A percentile compares a stretch with the other conserved stretches of the same genome.
phyloP scores from a whole-genome alignment of 92 coral and sea anemone species.

The Siderastrea siderea region DNA sequence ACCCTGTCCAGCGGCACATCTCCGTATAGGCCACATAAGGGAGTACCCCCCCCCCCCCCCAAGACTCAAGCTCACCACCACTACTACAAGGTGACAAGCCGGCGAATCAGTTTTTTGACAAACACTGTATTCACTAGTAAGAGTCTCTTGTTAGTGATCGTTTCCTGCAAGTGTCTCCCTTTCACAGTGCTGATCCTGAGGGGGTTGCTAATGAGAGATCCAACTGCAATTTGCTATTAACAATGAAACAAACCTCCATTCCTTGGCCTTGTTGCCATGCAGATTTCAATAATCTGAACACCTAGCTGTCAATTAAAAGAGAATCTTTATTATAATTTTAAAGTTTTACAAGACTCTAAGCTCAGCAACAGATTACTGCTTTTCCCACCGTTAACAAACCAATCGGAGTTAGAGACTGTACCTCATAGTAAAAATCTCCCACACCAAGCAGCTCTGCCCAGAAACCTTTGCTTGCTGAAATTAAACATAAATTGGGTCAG shows the following conservation, averaged over 20 bases:
- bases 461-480: conserved; percentile 97
- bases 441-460: conserved; percentile 99
- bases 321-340: neutral
- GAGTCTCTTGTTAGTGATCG: too few species aligned
- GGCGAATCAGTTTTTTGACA: too few species aligned
- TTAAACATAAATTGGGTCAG: neutral
- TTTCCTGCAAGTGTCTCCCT: neutral
- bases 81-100: too few species aligned
- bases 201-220: too few species aligned
- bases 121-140: too few species aligned
- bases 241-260: conserved; percentile 88
- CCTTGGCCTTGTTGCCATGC: conserved; percentile 96
- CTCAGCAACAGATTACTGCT: too few species aligned
- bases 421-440: conserved; percentile 99
- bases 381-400: neutral
- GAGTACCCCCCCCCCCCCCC: too few species aligned
- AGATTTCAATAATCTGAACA: conserved; percentile 94
- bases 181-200: neutral
- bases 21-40: too few species aligned
- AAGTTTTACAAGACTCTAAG: neutral
- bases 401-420: neutral
- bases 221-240: neutral
- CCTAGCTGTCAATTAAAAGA: conserved; percentile 78
- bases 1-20: too few species aligned
- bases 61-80: too few species aligned